A percentile compares a stretch with the other conserved stretches of the same genome.
These are phyloP conservation scores for Dryomyza anilis DNA, from an alignment of 2,888 invertebrate species.

Conservation along the genomic window DNA sequence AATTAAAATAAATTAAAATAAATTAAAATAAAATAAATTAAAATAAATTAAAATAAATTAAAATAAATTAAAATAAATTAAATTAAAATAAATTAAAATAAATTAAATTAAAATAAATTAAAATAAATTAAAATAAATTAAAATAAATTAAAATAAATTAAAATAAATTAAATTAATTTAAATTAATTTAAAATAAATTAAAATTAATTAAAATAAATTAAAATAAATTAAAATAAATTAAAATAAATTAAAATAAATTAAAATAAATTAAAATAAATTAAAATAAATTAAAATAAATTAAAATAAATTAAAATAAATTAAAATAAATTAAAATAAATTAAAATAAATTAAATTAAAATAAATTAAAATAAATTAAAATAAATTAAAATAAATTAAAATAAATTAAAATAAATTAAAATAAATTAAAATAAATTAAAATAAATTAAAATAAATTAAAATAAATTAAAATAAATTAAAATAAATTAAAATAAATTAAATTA, in stretches of 20 bases:
- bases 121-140: background rate
- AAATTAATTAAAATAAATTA: background rate
- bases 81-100: background rate
- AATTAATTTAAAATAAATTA: background rate
- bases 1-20: background rate
- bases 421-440: background rate
- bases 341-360: background rate
- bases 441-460: background rate
- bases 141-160: background rate
- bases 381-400: background rate
- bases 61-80: background rate
- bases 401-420: background rate
- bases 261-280: background rate
- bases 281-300: background rate
- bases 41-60: background rate
- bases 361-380: background rate
- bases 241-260: background rate
- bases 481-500: background rate
- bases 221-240: background rate
- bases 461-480: background rate
- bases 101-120: background rate
- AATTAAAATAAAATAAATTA: background rate
- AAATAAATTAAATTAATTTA: background rate
- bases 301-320: background rate
- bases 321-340: background rate